Evolutionary conservation across 1,140 invertebrate genomes (phyloP).

Genomic region (Drosophila insularis): DNA sequence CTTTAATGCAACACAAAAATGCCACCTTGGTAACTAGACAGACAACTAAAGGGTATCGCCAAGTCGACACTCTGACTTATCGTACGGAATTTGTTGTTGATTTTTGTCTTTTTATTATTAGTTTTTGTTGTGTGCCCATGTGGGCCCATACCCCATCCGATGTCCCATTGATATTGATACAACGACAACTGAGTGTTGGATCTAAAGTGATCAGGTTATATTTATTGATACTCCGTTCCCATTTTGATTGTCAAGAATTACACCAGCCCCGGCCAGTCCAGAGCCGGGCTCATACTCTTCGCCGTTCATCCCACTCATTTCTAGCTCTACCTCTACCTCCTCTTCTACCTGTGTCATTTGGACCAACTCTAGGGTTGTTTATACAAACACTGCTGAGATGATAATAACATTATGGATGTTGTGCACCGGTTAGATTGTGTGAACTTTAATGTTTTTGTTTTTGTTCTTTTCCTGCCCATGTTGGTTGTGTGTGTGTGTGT

Average conservation of each 20-base stretch:
- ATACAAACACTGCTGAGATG: conserved; percentile 19
- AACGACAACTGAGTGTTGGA: conserved; percentile 7
- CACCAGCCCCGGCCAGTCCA: not conserved
- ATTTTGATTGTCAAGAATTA: conserved; percentile 31
- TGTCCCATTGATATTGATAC: conserved; percentile 14
- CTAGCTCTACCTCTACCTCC: not conserved
- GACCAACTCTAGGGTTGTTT: conserved; percentile 4
- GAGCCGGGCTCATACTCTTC: not conserved
- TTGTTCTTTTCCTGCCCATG: not conserved
- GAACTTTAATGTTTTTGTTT: conserved; percentile 12
- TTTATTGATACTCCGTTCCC: conserved; percentile 29
- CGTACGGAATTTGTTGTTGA: not conserved
- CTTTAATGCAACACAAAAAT: too few species aligned
- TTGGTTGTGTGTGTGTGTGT: not conserved
- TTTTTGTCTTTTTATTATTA: conserved; percentile 6
- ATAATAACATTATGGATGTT: conserved; percentile 27
- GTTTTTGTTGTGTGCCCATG: conserved; percentile 19
- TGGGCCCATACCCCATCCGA: conserved; percentile 10
- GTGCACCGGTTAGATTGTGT: conserved; percentile 2
- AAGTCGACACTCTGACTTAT: not conserved
- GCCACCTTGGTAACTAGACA: too few species aligned
- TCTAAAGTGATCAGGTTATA: conserved; percentile 28
- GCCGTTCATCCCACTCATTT: conserved; percentile 4
- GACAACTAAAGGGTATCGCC: not conserved
- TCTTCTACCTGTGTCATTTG: conserved; percentile 9